Evolutionary conservation across 2,888 invertebrate species (phyloP), one percentile per base, ranked within the genome.

Genomic region (Eupithecia subfuscata): DNA sequence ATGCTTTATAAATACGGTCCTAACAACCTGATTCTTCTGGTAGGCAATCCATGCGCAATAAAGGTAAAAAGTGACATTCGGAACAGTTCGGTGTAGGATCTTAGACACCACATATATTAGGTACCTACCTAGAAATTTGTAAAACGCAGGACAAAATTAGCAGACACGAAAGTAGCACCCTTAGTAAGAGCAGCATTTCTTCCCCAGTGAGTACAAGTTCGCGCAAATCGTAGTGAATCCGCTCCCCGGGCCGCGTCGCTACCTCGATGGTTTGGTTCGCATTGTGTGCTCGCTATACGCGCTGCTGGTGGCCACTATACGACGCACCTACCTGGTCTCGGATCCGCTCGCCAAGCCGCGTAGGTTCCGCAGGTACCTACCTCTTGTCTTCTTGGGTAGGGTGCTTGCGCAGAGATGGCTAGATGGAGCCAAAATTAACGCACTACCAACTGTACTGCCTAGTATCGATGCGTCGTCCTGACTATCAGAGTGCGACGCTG

Each of bases 171-270:
- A 18, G 16, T 9, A 34, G 64, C 25, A 30, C 63, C 56, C 48
- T 45, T 74, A 71, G 65, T 76, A 79, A 74, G 70, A 52, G 78
- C 34, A 77, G 73, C 73, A 75, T 86, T 88, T 86, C 81, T 81
- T 88, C 88, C 86, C 80, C 92, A 93, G 92, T 89, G 81, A 84
- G 79, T 92, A 88, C 93, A 91, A 92, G 90, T 92, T 92, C 88
- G 82, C 87, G 73, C 93, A 93, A 86, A 85, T 93, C 82, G 87
- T 91, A 85, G 88, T 93, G 81, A 88, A 60, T 85, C 79, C 79
- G 82, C 72, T 67, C 84, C 25, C 30, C 22, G 81, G 77, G 82
- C 81, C 80, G 81, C 81, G 82, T 72, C 84, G 82, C 78, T 85
- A 84, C 85, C 81, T 88, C 79, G 87, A 87, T 85, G 89, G 90